Conservation (phyloP, 64 coral and sea anemone genomes). For the Montipora capricornis region DNA sequence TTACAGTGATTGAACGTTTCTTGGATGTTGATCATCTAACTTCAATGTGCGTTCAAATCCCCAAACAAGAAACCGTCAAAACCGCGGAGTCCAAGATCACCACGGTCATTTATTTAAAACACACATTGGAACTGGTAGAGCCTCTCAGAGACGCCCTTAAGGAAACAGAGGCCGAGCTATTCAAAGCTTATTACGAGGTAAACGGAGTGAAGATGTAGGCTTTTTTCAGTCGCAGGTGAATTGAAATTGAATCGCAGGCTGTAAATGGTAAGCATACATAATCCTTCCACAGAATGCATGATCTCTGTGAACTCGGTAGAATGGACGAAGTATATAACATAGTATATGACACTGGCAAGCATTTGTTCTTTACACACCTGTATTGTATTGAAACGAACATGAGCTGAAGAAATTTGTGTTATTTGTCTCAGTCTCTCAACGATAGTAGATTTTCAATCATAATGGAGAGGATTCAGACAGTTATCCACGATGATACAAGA, state of each 20-base stretch:
- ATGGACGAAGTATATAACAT: too few relatives aligned
- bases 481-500: conserved; percentile 87
- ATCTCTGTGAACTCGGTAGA: too few relatives aligned
- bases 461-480: conserved; percentile 77
- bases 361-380: background rate
- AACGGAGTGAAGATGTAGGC: background rate
- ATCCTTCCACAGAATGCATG: too few relatives aligned
- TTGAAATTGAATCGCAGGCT: too few relatives aligned
- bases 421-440: conserved; percentile 63
- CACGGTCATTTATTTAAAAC: conserved; percentile 94
- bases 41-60: conserved; percentile 96
- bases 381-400: background rate
- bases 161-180: conserved; percentile 76
- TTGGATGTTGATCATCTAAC: conserved; percentile 97
- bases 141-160: conserved; percentile 75
- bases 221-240: too few relatives aligned
- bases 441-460: conserved; percentile 72
- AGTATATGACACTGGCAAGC: too few relatives aligned
- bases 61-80: conserved; percentile 95
- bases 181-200: conserved; percentile 96
- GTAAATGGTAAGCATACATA: too few relatives aligned
- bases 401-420: conserved; percentile 1
- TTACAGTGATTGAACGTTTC: conserved; percentile 82
- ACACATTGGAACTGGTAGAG: conserved; percentile 95
- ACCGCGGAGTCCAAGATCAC: conserved; percentile 96